These are phyloP conservation scores for Daphoenositta chrysoptera DNA, from an alignment of 2,113 vertebrate species.

Conservation along the genomic window DNA sequence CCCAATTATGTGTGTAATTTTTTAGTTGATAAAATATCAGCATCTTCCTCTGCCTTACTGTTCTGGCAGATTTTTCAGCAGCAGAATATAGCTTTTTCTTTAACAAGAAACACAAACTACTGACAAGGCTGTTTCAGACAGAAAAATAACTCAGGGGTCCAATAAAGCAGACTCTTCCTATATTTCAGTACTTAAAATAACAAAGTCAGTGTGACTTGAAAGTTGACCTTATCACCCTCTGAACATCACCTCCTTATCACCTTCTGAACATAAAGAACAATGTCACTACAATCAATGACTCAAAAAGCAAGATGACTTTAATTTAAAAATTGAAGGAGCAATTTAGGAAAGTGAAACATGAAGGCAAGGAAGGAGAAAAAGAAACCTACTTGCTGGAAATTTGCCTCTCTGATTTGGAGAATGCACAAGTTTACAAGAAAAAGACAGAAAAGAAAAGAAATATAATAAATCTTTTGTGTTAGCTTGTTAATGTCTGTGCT, in stretches of 20 bases:
- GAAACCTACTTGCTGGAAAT: background rate
- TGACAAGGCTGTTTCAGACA: background rate
- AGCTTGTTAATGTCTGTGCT: background rate
- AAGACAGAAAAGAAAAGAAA: background rate
- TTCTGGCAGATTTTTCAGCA: background rate
- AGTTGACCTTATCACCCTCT: background rate
- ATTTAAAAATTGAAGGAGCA: background rate
- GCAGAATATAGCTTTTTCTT: background rate
- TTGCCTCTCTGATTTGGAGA: background rate
- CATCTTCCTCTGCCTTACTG: background rate
- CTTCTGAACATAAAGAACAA: background rate
- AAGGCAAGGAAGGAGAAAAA: background rate
- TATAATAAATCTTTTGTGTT: background rate
- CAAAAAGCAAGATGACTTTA: background rate
- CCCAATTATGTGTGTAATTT: background rate
- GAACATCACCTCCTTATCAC: background rate
- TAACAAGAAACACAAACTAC: background rate
- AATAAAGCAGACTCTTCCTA: background rate
- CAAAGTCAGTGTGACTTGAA: background rate
- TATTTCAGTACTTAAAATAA: background rate
- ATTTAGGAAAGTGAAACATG: background rate
- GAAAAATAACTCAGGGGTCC: background rate
- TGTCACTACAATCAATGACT: background rate
- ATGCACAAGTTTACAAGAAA: background rate
- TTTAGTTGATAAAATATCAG: background rate